phyloP scores from a whole-genome alignment of 2,113 vertebrate species.

The Pyrgilauda ruficollis region DNA sequence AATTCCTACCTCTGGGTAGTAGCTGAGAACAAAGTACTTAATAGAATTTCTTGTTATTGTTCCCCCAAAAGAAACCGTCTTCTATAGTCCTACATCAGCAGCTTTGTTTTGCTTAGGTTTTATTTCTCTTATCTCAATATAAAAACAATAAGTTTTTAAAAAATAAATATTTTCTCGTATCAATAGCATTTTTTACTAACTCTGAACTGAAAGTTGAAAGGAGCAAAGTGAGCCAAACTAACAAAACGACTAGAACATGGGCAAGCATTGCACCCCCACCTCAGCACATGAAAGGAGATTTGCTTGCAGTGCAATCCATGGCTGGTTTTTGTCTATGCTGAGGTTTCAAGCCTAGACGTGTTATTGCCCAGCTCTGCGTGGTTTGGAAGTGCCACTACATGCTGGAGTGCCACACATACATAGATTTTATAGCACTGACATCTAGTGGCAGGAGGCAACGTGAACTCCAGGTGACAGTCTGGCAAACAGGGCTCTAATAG shows the following conservation, averaged over 20 bases:
- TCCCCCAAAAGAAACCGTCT: not conserved
- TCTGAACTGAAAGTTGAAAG: not conserved
- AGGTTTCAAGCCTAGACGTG: not conserved
- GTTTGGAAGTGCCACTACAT: not conserved
- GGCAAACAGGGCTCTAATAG: not conserved
- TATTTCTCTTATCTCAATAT: not conserved
- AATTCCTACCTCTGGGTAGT: not conserved
- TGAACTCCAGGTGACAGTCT: not conserved
- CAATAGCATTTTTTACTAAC: not conserved
- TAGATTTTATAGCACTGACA: conserved; percentile 9
- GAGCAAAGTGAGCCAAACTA: not conserved
- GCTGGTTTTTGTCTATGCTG: not conserved
- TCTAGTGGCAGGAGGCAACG: not conserved
- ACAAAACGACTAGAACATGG: not conserved
- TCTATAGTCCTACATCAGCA: not conserved
- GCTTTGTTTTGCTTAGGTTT: not conserved
- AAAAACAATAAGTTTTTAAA: not conserved
- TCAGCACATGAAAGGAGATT: not conserved
- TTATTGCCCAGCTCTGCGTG: not conserved
- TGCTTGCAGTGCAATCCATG: not conserved
- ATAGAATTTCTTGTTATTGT: not conserved
- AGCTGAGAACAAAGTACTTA: not conserved
- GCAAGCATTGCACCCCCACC: not conserved
- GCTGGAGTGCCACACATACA: not conserved
- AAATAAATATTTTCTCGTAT: not conserved